Evolutionary conservation across 1,140 invertebrate genomes (phyloP).

Genomic region (Nixonia krombeini): DNA sequence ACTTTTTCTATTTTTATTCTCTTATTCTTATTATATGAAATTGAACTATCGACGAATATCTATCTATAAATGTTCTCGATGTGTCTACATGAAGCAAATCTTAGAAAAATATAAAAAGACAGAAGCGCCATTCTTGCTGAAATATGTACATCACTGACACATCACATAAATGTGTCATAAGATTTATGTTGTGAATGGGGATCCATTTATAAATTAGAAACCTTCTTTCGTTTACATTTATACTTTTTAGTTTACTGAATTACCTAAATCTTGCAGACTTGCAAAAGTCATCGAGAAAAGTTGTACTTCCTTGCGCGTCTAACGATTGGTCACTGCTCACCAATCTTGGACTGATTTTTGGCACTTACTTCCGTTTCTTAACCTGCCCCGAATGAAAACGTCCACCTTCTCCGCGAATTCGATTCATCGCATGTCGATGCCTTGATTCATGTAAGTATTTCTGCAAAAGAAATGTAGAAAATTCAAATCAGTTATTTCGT

Average conservation of each 20-base stretch:
- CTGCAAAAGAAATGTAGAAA: constrained; percentile 72
- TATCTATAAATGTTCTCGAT: background rate
- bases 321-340: background rate
- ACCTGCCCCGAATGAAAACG: constrained; percentile 89
- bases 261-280: constrained; percentile 4
- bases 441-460: constrained; percentile 99
- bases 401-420: constrained; percentile 96
- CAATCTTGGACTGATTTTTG: too few relatives aligned
- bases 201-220: too few relatives aligned
- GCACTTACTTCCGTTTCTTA: constrained; percentile 74
- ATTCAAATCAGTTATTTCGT: constrained; percentile 6
- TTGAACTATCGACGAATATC: background rate
- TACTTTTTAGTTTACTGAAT: background rate
- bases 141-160: constrained; percentile 26
- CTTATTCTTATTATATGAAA: too few relatives aligned
- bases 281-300: background rate
- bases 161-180: too few relatives aligned
- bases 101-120: constrained; percentile 49
- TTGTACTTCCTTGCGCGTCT: background rate
- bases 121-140: constrained; percentile 14
- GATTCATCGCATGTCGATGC: constrained; percentile 98
- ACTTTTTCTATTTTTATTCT: too few relatives aligned
- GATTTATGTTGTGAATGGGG: too few relatives aligned
- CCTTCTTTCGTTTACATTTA: background rate
- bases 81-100: constrained; percentile 21